Evolutionary conservation across 2,113 vertebrate species (phyloP), one percentile per base, ranked within the genome.

Genomic region (Peucedramus taeniatus): DNA sequence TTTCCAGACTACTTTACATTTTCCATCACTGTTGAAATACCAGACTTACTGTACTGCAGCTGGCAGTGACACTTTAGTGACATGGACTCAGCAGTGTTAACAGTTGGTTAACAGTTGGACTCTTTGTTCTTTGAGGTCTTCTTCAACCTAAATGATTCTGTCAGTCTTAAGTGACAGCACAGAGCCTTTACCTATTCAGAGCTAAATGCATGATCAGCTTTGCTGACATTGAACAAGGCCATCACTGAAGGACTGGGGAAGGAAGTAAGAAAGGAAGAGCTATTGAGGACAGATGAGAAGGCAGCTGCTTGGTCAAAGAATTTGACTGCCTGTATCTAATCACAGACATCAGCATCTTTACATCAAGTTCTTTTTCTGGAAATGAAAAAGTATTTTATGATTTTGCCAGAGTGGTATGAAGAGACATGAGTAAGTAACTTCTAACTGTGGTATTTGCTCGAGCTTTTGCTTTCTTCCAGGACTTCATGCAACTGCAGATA

Each of bases 11-110:
- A 37, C 57, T 90, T 78, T 15, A 80, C 35, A 66, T 69, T 59
- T 88, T 80, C 27, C 3, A 11, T 47, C 15, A 4, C 27, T 77
- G 44, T 16, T 92, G 71, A 89, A 92, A 74, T 39, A 22, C 70
- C 40, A 42, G 70, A 28, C 5, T 14, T 39, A 17, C 0, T 40
- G 37, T 10, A 40, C 28, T 2, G 4, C 3, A 8, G 49, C 28
- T 72, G 66, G 57, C 59, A 69, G 59, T 3, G 16, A 31, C 10
- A 35, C 26, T 49, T 42, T 3, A 42, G 35, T 54, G 63, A 33
- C 49, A 7, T 27, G 31, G 63, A 49, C 42, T 76, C 1, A 0
- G 49, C 40, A 35, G 42, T 61, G 47, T 47, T 79, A 77, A n/a
- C n/a, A n/a, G n/a, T n/a, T n/a, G 40, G 15, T 69, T 61, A 83